Percentiles rank a stretch among this genome's conserved stretches.
Evolutionary conservation across 2,113 vertebrate genomes (phyloP).

Genomic region (Cyprinus carpio): DNA sequence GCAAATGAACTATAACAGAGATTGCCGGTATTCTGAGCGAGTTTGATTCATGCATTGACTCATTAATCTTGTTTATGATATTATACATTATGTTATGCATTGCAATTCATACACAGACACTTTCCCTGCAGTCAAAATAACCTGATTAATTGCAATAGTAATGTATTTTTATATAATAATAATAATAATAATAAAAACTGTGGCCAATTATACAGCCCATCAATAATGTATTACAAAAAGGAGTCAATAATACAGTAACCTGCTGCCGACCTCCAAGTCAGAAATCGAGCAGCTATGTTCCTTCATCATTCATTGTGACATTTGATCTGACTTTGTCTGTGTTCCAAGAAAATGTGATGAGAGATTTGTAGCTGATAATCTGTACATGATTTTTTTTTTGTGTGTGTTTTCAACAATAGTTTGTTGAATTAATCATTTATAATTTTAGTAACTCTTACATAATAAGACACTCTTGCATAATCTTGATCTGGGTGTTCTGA

Average conservation of each 20-base stretch:
- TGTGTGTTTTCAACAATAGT: constrained; percentile 57
- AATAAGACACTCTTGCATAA: constrained; percentile 44
- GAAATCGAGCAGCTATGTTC: neutral
- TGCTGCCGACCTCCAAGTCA: neutral
- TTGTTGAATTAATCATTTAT: constrained; percentile 67
- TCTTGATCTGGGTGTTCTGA: neutral
- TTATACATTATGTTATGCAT: neutral
- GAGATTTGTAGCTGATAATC: neutral
- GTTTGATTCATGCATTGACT: neutral
- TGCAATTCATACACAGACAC: no score
- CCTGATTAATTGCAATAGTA: neutral
- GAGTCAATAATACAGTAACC: neutral
- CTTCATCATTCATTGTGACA: neutral
- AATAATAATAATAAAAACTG: neutral
- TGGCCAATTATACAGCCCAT: neutral
- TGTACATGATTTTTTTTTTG: constrained; percentile 44
- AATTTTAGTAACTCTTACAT: constrained; percentile 71
- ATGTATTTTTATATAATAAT: neutral
- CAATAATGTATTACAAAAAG: neutral
- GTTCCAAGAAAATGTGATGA: neutral
- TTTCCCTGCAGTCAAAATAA: neutral
- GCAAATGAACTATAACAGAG: neutral
- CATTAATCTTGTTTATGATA: constrained; percentile 1
- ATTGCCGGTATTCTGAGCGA: neutral
- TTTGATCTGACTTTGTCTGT: neutral